Evolutionary conservation across 2,888 invertebrate genomes (phyloP).

Genomic region (Brachylomia viminalis): DNA sequence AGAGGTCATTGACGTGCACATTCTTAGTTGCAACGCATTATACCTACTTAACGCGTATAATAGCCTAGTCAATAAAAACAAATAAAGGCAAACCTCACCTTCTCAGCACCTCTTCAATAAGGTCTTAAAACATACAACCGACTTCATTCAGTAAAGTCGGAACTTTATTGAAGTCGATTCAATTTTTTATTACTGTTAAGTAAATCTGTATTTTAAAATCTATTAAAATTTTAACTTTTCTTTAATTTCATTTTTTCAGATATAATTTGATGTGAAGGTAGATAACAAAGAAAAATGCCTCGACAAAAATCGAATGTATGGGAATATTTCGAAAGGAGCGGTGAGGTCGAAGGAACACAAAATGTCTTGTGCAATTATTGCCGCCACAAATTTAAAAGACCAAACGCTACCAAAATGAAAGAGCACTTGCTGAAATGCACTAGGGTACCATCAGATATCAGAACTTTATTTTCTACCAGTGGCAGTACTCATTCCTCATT

Average conservation of each 20-base stretch:
- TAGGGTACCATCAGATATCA: conserved; percentile 7
- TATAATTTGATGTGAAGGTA: too few species aligned
- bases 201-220: conserved; percentile 6
- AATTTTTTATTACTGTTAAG: background rate
- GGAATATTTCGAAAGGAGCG: conserved; percentile 4
- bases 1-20: too few species aligned
- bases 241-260: too few species aligned
- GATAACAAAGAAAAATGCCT: background rate
- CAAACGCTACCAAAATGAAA: conserved; percentile 2
- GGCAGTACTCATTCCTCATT: background rate
- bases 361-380: conserved; percentile 1
- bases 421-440: conserved; percentile 3
- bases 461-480: conserved; percentile 15
- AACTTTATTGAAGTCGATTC: too few species aligned
- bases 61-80: too few species aligned
- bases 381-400: conserved; percentile 2
- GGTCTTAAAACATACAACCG: too few species aligned
- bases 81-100: too few species aligned
- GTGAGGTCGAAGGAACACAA: conserved; percentile 3
- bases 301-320: conserved; percentile 3
- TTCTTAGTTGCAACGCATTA: too few species aligned
- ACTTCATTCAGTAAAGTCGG: too few species aligned
- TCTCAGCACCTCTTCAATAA: too few species aligned
- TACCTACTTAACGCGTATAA: too few species aligned
- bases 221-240: background rate